Percentiles rank a stretch among this genome's conserved stretches.
phyloP scores from a whole-genome alignment of 53 echinoderm and acorn worm species.

The Echinarachnius parma region DNA sequence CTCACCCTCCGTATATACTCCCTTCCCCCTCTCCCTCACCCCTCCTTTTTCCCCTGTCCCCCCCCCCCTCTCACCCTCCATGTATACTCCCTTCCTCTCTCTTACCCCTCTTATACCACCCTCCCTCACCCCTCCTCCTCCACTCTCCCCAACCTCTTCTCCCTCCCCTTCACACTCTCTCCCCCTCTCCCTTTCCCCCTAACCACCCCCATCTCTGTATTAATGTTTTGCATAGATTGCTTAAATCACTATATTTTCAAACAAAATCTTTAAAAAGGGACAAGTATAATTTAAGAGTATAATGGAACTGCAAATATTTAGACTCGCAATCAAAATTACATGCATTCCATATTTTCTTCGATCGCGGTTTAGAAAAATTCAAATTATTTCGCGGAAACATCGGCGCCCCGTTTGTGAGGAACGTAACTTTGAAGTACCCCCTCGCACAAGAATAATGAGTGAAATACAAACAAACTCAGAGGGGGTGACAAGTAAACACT shows the following conservation, averaged over 20 bases:
- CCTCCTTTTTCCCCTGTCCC: not conserved
- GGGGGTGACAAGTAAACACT: too few species aligned
- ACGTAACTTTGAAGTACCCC: too few species aligned
- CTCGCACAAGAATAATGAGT: too few species aligned
- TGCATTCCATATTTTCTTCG: too few species aligned
- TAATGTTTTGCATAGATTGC: too few species aligned
- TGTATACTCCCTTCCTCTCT: not conserved
- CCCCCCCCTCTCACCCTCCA: not conserved
- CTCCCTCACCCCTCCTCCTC: not conserved
- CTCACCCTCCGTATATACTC: not conserved
- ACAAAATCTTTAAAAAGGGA: too few species aligned
- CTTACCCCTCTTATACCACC: not conserved
- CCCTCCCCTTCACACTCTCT: not conserved
- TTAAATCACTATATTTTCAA: too few species aligned
- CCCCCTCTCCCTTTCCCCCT: not conserved
- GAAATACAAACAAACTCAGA: too few species aligned
- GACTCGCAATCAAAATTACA: too few species aligned
- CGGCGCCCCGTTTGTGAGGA: too few species aligned
- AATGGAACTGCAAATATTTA: not conserved
- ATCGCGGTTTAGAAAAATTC: too few species aligned
- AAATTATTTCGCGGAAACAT: too few species aligned
- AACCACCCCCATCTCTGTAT: not conserved
- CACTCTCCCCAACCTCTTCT: not conserved
- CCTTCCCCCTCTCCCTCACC: not conserved
- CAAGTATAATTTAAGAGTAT: not conserved